Conservation (phyloP, 37 sponge, comb jelly and placozoan genomes). For the Chondrosia reniformis region DNA sequence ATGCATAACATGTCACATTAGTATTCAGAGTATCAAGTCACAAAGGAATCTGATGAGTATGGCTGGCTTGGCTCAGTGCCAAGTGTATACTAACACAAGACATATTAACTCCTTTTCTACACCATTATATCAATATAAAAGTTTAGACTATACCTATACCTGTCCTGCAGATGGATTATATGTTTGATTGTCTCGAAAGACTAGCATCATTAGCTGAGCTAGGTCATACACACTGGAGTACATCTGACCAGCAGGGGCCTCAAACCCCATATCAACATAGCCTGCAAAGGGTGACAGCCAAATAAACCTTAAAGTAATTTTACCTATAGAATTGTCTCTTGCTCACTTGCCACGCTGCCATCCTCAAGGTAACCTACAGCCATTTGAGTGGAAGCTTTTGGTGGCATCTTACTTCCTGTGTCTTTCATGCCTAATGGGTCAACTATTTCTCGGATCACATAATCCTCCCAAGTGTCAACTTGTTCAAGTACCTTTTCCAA, state of each 20-base stretch:
- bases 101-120: too few species aligned
- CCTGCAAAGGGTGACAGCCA: constrained; percentile 31
- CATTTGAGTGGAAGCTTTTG: constrained; percentile 20
- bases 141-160: constrained; percentile 34
- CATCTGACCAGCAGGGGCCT: constrained; percentile 75
- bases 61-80: neutral
- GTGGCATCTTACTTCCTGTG: constrained; percentile 42
- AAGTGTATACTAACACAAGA: too few species aligned
- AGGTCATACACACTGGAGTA: constrained; percentile 57
- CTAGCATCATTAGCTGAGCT: constrained; percentile 46
- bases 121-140: too few species aligned
- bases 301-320: too few species aligned
- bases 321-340: too few species aligned
- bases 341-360: constrained; percentile 38
- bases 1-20: too few species aligned
- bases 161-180: constrained; percentile 20
- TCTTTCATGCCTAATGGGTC: constrained; percentile 47
- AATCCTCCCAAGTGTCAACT: constrained; percentile 47
- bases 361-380: constrained; percentile 59
- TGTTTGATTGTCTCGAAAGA: constrained; percentile 33
- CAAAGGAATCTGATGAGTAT: too few species aligned
- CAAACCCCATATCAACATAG: constrained; percentile 65
- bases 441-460: constrained; percentile 31
- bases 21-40: too few species aligned
- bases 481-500: constrained; percentile 4